phyloP scores from a whole-genome alignment of 2,113 vertebrate species.

The Mirza zaza region DNA sequence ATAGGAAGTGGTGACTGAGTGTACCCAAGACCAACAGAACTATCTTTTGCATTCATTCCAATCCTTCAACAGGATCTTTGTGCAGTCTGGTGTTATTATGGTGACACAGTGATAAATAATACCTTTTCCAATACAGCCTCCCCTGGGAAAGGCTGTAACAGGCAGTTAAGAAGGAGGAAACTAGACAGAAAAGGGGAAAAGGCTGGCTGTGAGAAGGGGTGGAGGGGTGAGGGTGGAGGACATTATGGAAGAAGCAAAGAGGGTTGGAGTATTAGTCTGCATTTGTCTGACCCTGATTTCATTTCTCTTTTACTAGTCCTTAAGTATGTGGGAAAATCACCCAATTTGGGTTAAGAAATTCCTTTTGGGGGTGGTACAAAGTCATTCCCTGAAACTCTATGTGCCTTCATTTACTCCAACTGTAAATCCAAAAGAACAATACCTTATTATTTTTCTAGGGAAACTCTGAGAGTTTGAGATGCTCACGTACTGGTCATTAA shows the following conservation, averaged over 20 bases:
- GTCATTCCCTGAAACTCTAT: neutral
- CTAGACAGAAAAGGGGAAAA: neutral
- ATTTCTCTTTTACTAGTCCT: neutral
- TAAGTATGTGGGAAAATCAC: neutral
- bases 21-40: neutral
- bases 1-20: neutral
- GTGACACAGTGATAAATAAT: neutral
- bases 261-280: neutral
- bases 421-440: conserved; percentile 24
- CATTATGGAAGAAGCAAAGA: neutral
- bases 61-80: neutral
- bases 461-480: neutral
- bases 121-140: neutral
- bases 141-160: neutral
- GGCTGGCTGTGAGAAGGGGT: neutral
- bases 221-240: neutral
- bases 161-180: neutral
- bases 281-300: neutral
- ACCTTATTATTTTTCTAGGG: neutral
- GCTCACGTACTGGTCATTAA: neutral
- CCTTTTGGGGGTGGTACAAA: neutral
- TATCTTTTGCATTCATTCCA: neutral
- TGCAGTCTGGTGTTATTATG: neutral
- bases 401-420: neutral
- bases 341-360: neutral